Conservation (phyloP, 2,888 invertebrate genomes). For the Phytoseiulus persimilis region DNA sequence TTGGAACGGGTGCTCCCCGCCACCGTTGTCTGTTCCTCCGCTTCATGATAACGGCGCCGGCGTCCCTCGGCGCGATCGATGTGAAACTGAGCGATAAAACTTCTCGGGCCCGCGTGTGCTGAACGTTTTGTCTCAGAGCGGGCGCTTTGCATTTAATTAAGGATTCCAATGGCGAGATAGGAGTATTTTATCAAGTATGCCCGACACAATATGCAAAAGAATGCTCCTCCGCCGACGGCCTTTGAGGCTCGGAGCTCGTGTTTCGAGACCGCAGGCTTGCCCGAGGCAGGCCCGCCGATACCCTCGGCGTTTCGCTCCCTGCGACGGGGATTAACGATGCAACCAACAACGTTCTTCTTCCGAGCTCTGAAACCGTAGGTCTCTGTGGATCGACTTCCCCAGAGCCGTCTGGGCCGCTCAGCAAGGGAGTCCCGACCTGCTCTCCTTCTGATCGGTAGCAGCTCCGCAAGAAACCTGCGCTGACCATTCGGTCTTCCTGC, state of each 20-base stretch:
- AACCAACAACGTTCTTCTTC: too few relatives aligned
- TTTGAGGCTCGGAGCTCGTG: not conserved
- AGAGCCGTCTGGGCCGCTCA: too few relatives aligned
- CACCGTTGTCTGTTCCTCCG: not conserved
- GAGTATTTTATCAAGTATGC: not conserved
- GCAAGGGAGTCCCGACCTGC: too few relatives aligned
- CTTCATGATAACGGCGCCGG: not conserved
- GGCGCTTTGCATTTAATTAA: not conserved
- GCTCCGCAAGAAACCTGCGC: too few relatives aligned
- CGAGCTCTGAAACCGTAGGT: too few relatives aligned
- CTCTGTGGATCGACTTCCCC: too few relatives aligned
- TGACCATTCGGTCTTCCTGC: too few relatives aligned
- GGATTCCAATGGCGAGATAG: not conserved
- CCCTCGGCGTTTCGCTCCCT: not conserved
- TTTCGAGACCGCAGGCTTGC: not conserved
- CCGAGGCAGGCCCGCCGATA: not conserved
- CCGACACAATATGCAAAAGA: not conserved
- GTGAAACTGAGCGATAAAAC: not conserved
- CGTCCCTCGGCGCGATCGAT: not conserved
- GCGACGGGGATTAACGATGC: not conserved
- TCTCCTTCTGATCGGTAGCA: too few relatives aligned
- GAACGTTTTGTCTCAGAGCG: not conserved
- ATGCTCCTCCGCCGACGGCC: not conserved
- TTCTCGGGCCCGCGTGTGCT: not conserved
- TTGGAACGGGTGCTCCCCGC: not conserved